A percentile compares a stretch with the other conserved stretches of the same genome.
These are phyloP conservation scores for Ellobium chinense DNA, from an alignment of 2,888 invertebrate species.

Conservation along the genomic window DNA sequence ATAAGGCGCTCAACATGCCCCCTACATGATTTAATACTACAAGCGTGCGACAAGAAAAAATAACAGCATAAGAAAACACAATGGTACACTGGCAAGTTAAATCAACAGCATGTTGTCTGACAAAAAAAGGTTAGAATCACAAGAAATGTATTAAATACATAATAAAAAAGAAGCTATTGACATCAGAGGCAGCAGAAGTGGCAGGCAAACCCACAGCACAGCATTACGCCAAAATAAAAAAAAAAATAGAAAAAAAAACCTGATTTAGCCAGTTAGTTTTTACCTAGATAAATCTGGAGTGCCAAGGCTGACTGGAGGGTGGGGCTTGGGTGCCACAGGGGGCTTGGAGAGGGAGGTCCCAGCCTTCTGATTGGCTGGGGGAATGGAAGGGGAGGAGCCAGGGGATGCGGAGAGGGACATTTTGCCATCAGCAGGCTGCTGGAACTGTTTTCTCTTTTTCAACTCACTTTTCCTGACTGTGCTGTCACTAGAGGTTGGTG, in stretches of 20 bases:
- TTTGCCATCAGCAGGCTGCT: slow-evolving; percentile 46
- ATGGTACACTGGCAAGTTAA: no score
- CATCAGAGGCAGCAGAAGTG: no score
- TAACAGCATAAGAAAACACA: no score
- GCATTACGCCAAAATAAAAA: no score
- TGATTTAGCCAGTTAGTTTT: background rate
- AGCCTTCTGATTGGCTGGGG: background rate
- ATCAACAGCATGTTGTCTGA: no score
- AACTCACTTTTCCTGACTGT: slow-evolving; percentile 76
- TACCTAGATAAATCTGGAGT: slow-evolving; percentile 40
- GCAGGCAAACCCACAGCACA: background rate
- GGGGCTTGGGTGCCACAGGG: slow-evolving; percentile 37
- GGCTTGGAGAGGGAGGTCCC: background rate
- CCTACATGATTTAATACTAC: no score
- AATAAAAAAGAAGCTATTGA: no score
- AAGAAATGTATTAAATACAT: no score
- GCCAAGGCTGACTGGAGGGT: background rate
- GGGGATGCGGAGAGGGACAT: slow-evolving; percentile 54
- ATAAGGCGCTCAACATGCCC: no score
- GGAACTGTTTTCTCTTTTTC: slow-evolving; percentile 66
- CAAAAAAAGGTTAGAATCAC: no score
- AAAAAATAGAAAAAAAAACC: slow-evolving; percentile 10
- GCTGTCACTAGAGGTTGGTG: slow-evolving; percentile 64
- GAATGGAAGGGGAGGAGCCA: background rate
- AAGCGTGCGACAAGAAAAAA: no score